Base-by-base conservation (phyloP, 2,113 vertebrate genomes). In the Semicossyphus pulcher region DNA sequence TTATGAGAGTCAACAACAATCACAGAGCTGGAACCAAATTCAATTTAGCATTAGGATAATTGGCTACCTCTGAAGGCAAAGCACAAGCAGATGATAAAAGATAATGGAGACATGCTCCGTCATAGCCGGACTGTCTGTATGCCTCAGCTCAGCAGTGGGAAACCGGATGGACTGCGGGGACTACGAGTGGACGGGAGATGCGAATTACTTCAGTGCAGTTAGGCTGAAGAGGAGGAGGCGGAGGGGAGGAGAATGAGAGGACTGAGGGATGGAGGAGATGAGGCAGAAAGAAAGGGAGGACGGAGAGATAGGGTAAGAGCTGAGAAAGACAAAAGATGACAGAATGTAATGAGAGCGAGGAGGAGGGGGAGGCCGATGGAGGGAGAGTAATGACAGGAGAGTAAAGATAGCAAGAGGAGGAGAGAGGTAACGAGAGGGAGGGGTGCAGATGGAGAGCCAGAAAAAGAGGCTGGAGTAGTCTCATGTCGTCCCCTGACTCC, bases 41-140 rank as follows among this genome's bases (percentile, higher is more conserved):
- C 75, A 89, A 91, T 87, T 91, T 90, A 88, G 84, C 82, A 91
- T 86, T 86, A 79, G 59, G 78, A 90, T 92, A 87, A 92, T 91
- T 89, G 82, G 85, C 47, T 75, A 81, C 82, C 76, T 79, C 84
- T 80, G 80, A 85, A 85, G 70, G 65, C 73, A 81, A 76, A 83
- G 62, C 54, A 75, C 20, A 70, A 58, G 64, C 61, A 57, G 72
- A 83, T 84, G 71, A 89, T 84, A 70, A 74, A 78, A 83, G 86
- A 89, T 88, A 75, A 83, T 53, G 41, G 64, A 77, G 78, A 64
- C 72, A 47, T 72, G 62, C 52, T 78, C 69, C 29, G 65, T 82
- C 70, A 72, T 21, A 36, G 61, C 21, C 67, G 41, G 56, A 34
- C 45, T 63, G 63, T 66, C 56, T 64, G 58, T 26, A 39, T 64